Base-by-base conservation (phyloP, 2,888 invertebrate genomes). In the Erebia aethiops region DNA sequence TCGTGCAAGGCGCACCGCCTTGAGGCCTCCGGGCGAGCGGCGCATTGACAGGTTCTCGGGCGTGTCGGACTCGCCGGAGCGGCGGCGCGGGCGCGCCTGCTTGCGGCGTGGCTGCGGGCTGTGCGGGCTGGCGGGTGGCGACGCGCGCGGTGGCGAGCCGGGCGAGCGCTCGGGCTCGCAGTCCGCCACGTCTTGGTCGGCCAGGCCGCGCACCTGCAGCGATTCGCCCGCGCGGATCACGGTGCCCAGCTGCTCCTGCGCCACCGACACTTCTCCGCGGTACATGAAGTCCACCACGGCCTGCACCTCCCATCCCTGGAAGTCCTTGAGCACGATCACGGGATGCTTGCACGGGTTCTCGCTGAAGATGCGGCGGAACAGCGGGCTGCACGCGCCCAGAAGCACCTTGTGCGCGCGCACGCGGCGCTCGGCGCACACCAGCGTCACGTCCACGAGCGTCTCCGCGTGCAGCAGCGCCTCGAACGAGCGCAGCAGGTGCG, bases 311-410 rank as follows among this genome's bases (percentile, higher is more conserved):
- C 97, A 97, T 77, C 96, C 97, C 81, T 95, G 95, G 87, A 98
- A 97, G 93, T 98, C 98, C 87, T 98, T 98, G 74, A 98, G 92
- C 78, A 98, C 97, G 84, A 98, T 97, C 79, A 98, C 97, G 57
- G 98, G 98, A 87, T 98, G 98, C 88, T 98, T 97, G 94, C 98
- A 98, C 69, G 98, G 98, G 82, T 97, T 98, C 85, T 98, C 98
- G 81, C 96, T 95, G 87, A 98, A 97, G 85, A 98, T 97, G 83
- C 96, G 94, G 83, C 97, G 96, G 91, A 98, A 98, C 85, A 98
- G 97, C 35, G 98, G 98, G 82, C 98, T 97, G 93, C 94, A 96
- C 67, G 98, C 98, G 78, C 98, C 97, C 63, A 98, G 95, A 70
- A 98, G 97, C 82, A 98, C 97, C 87, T 98, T 98, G 94, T 98